phyloP scores from a whole-genome alignment of 2,797 vertebrate genomes.

The Percopsis omiscomaycus region DNA sequence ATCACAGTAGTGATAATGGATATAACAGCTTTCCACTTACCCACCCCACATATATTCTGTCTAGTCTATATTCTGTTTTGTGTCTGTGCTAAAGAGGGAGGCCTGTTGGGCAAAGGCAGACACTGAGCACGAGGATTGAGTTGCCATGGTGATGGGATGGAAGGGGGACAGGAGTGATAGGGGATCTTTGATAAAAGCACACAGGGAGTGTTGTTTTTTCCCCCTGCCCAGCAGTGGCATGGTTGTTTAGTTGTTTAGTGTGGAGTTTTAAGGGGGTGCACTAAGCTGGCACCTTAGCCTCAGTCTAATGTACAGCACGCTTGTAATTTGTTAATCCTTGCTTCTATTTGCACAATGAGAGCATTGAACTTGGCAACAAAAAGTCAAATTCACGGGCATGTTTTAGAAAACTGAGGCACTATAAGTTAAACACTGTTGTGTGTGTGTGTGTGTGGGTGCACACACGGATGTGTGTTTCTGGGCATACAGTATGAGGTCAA shows the following conservation, averaged over 20 bases:
- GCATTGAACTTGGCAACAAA: no score
- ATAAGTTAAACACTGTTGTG: not conserved
- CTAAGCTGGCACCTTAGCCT: not conserved
- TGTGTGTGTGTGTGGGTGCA: slow-evolving; percentile 9
- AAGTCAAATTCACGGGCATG: no score
- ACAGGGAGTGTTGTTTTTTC: slow-evolving; percentile 4
- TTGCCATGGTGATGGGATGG: slow-evolving; percentile 28
- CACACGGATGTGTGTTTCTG: not conserved
- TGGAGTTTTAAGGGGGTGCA: not conserved
- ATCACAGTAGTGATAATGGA: slow-evolving; percentile 28
- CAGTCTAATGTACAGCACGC: not conserved
- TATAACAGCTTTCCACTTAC: slow-evolving; percentile 32
- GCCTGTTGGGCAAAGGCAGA: not conserved
- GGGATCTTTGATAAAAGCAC: slow-evolving; percentile 7
- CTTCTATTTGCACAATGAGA: not conserved
- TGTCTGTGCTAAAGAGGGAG: not conserved
- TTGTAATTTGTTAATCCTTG: not conserved
- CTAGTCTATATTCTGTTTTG: not conserved
- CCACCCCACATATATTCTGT: not conserved
- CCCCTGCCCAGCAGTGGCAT: not conserved
- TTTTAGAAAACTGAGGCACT: not conserved
- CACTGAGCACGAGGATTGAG: slow-evolving; percentile 9
- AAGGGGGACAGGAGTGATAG: slow-evolving; percentile 5
- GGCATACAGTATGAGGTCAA: slow-evolving; percentile 25
- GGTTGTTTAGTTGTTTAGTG: not conserved